Percentiles rank a stretch among this genome's conserved stretches.
phyloP scores from a whole-genome alignment of 2,888 invertebrate species.

The Zhuqinia jingwanae region DNA sequence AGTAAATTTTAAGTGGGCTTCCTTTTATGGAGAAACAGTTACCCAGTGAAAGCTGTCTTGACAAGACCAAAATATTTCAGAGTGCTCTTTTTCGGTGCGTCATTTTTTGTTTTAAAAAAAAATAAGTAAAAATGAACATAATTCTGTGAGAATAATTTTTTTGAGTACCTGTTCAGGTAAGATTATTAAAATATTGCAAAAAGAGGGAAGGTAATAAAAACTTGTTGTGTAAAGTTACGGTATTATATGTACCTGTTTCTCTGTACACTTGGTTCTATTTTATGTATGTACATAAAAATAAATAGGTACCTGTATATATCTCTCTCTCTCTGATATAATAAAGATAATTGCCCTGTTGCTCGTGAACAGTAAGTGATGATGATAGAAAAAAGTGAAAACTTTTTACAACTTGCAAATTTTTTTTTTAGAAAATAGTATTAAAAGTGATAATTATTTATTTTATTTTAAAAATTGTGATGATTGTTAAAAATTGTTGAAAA shows the following conservation, averaged over 20 bases:
- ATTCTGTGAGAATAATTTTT: background rate
- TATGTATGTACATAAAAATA: constrained; percentile 1
- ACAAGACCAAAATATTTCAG: constrained; percentile 1
- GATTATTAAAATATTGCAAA: background rate
- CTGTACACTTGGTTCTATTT: constrained; percentile 20
- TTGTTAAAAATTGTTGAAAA: too few relatives aligned
- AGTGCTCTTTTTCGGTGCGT: too few relatives aligned
- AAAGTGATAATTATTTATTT: too few relatives aligned
- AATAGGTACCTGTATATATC: background rate
- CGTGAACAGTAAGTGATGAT: background rate
- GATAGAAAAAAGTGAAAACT: too few relatives aligned
- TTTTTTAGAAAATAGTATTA: too few relatives aligned
- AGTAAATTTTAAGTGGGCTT: constrained; percentile 46
- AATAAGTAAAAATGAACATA: background rate
- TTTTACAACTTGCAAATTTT: too few relatives aligned
- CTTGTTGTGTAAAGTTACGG: constrained; percentile 31
- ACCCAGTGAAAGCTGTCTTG: constrained; percentile 45
- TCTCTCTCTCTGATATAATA: background rate
- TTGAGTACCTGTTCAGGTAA: constrained; percentile 35
- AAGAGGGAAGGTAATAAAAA: constrained; percentile 25
- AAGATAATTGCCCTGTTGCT: constrained; percentile 37
- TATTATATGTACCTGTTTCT: too few relatives aligned
- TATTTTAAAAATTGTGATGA: too few relatives aligned
- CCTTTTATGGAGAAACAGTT: constrained; percentile 35
- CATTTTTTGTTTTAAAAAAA: constrained; percentile 42